phyloP scores from a whole-genome alignment of 2,888 invertebrate genomes.

The Morpho deidamia region DNA sequence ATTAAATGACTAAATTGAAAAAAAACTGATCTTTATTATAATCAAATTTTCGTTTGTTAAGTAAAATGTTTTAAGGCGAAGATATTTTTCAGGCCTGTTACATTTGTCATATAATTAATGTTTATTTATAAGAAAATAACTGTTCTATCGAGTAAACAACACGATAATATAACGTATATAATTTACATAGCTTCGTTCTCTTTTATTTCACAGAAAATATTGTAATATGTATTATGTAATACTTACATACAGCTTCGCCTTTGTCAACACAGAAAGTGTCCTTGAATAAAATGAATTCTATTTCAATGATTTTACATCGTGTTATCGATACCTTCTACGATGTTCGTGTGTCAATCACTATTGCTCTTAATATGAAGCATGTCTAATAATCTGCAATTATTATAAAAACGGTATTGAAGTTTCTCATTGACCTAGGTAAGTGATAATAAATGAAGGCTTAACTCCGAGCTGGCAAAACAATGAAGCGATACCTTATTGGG shows the following conservation, averaged over 20 bases:
- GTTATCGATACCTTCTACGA: neutral
- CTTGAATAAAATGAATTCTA: neutral
- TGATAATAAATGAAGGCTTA: neutral
- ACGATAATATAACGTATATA: neutral
- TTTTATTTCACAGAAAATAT: neutral
- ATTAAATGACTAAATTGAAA: no score
- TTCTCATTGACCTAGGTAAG: slow-evolving; percentile 2
- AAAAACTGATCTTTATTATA: no score
- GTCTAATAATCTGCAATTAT: neutral
- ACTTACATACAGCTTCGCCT: neutral
- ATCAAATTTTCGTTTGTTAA: no score
- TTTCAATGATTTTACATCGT: neutral
- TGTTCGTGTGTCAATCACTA: neutral
- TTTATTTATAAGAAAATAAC: neutral
- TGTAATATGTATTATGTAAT: slow-evolving; percentile 1
- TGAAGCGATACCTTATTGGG: no score
- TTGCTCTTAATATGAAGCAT: neutral
- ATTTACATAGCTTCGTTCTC: neutral
- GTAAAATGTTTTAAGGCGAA: no score
- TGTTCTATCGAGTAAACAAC: slow-evolving; percentile 1
- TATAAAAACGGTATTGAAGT: neutral
- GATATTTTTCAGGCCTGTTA: no score
- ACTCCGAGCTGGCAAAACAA: no score
- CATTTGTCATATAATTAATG: neutral
- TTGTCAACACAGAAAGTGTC: neutral